Base-by-base conservation (phyloP, 2,888 invertebrate species). In the Drosophila niveifrons region DNA sequence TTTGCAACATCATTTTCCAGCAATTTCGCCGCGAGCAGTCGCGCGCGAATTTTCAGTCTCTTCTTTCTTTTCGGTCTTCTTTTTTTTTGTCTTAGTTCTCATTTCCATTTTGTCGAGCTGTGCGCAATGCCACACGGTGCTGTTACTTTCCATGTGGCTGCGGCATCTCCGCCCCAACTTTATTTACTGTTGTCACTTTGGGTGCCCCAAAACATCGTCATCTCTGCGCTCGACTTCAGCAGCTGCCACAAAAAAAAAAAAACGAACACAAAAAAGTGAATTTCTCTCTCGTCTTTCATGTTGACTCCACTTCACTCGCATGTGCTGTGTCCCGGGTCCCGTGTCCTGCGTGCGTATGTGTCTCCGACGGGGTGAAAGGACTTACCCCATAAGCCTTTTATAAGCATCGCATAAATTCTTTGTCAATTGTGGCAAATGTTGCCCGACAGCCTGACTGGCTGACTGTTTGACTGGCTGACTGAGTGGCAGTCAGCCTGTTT, bases 341-440 rank as follows among this genome's bases (percentile, higher is more conserved):
- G 8, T 17, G 31, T 58, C 46, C 17, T 59, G 34, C 36, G 23
- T 51, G 61, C 51, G 18, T 56, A 18, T 53, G 46, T 56, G 18
- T 47, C 7, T 11, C 11, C 47, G 72, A 46, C 55, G 74, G 80
- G 75, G 71, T 68, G 72, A 84, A 62, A 68, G 77, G 78, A 72
- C 73, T 78, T 83, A 81, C 79, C 77, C 73, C 58, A 59, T 80
- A 84, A 86, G 79, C 80, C 87, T 78, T 84, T 81, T 80, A 84
- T 86, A 83, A 86, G 75, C 80, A 74, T 78, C 77, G 79, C 80
- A 86, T 85, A 81, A 87, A 87, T 85, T 88, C 85, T 80, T 83
- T 85, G 85, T 81, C 85, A 87, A 88, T 82, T 85, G 81, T 85
- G 79, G 82, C 74, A 84, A 81, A 79, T 83, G 81, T 75, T 71